A percentile compares a stretch with the other conserved stretches of the same genome.
These are phyloP conservation scores for Drosophila miranda DNA, from an alignment of 1,140 invertebrate genomes.

Conservation along the genomic window DNA sequence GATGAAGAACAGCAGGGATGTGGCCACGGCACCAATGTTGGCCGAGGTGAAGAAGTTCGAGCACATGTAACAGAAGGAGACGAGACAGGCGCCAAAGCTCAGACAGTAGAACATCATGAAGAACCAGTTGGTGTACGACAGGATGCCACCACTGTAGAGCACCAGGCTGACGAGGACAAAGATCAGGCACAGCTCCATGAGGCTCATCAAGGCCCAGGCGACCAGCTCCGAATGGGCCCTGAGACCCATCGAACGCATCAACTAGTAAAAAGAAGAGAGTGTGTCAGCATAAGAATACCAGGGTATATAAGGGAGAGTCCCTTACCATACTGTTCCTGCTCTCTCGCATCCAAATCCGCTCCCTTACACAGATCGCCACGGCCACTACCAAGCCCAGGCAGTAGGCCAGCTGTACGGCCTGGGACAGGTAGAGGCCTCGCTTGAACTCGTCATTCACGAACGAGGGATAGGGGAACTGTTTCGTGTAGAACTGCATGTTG, in stretches of 20 bases:
- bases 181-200: constrained; percentile 84
- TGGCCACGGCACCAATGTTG: constrained; percentile 85
- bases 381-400: constrained; percentile 86
- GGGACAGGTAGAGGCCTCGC: constrained; percentile 86
- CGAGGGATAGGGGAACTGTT: constrained; percentile 87
- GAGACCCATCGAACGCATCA: constrained; percentile 88
- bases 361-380: constrained; percentile 85
- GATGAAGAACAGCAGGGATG: constrained; percentile 85
- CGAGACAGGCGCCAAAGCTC: constrained; percentile 84
- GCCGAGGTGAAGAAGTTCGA: constrained; percentile 86
- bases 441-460: constrained; percentile 86
- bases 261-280: constrained; percentile 63
- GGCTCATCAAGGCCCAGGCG: constrained; percentile 85
- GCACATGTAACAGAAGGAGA: constrained; percentile 87
- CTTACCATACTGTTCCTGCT: constrained; percentile 86
- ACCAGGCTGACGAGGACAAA: constrained; percentile 83
- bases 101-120: constrained; percentile 84
- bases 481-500: constrained; percentile 85
- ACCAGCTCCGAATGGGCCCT: constrained; percentile 85
- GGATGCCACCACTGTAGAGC: constrained; percentile 84
- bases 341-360: constrained; percentile 86
- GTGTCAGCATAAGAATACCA: no score
- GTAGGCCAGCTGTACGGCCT: constrained; percentile 85
- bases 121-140: constrained; percentile 84
- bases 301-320: no score